Evolutionary conservation across 2,113 vertebrate species (phyloP), one percentile per base, ranked within the genome.

Genomic region (Strigops habroptila): DNA sequence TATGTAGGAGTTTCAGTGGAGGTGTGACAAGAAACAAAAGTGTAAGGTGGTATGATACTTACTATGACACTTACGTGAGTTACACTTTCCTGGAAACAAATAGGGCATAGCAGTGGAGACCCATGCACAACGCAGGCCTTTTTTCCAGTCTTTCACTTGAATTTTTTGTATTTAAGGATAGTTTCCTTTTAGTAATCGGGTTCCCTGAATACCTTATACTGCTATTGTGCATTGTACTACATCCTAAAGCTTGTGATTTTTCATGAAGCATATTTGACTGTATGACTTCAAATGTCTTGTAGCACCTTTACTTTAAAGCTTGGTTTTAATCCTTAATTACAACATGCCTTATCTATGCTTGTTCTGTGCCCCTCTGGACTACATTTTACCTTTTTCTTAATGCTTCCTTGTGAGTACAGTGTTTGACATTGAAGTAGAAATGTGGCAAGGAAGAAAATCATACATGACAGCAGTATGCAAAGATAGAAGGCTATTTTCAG

Each of bases 41-140:
- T 21, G 6, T 22, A 31, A 53, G 8, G 9, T 52, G 3, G 4
- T 52, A 39, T 35, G 10, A 65, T 3, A 68, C 4, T 46, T 49
- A 28, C 1, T 60, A 35, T 43, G 14, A 60, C 5, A 68, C 4
- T 46, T 52, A 31, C 0, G 3, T 43, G 30, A 73, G 24, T 13
- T 77, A 30, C 5, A 6, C 33, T 60, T 77, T 70, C 28, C 46
- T 67, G 31, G 25, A 70, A 91, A 84, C 1, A 74, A 75, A 35
- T 2, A 3, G 11, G 18, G 12, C 9, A 23, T 39, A 59, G 14
- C 5, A 46, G 7, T 46, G 19, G 30, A 55, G 23, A 83, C 0
- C 6, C 10, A 37, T 24, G 10, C 5, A 67, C 10, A 62, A 4
- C 0, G 39, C 15, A 33, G 21, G 3, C 10, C 2, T 33, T 62